Base-by-base conservation (phyloP, 1,140 invertebrate genomes). In the Zaprionus capensis region DNA sequence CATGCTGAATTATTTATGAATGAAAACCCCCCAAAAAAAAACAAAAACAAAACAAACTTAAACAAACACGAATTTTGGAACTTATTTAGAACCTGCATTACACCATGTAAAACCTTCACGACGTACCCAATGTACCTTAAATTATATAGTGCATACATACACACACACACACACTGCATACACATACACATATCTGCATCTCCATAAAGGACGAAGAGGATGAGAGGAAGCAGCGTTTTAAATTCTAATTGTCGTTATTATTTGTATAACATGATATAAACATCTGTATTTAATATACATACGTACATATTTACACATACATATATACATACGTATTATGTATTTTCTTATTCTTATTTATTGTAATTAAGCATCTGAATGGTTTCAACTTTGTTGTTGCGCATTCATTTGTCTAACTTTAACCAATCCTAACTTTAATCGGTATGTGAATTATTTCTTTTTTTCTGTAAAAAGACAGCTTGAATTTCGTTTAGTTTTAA, bases 71-170 rank as follows among this genome's bases (percentile, higher is more conserved):
- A 65, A 31, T 55, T 78, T 68, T 65, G 20, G 36, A 46, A 58
- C 14, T 64, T 49, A 57, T 61, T 77, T 68, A 53, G 41, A 65
- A 55, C 75, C 71, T 20, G 34, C 28, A 28, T 67, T 67, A 64
- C 28, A 71, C 71, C 62, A 51, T 28, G 66, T 57, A 56, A 66
- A 88, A 80, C 78, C 84, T 72, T 80, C 71, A 87, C 77, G 64
- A 84, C 71, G 84, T 83, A 87, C 78, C 83, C 84, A 80, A 83
- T 80, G 84, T 87, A 87, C 83, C 83, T 87, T 68, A 82, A 88
- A 82, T 66, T 69, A 73, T 69, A 58, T 68, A 85, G 20, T 57
- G 73, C 69, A 78, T 73, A 66, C 36, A 69, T n/a, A n/a, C 63
- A 78, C 7, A 66, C 26, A 69, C 44, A 51, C 20, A 65, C 36